Evolutionary conservation across 2,113 vertebrate genomes (phyloP), one percentile per base, ranked within the genome.

Genomic region (Pipra filicauda): DNA sequence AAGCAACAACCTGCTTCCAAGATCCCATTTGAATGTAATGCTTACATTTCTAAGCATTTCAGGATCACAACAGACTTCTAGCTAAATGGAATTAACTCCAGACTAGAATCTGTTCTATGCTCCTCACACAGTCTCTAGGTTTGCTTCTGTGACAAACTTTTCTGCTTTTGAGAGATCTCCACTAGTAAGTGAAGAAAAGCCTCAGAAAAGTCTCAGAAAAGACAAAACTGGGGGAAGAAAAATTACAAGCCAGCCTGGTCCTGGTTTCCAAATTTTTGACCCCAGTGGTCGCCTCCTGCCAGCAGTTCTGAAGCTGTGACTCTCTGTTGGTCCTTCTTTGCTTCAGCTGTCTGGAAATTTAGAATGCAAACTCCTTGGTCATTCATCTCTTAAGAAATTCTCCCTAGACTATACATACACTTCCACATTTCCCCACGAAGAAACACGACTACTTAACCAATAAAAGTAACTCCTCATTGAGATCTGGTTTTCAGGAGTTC

Each of bases 1-100:
- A 95, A 93, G 95, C 92, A 95, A 62, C 48, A 95, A 89, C 95
- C 52, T 95, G 95, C 76, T 94, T 90, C 79, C 92, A 94, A 49
- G 62, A 44, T 79, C 72, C 33, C 39, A 85, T 73, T 85, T 94
- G 71, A 88, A 95, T 52, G 49, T 41, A 88, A 88, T 13, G 57
- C 82, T 91, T 79, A 43, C 12, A 72, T 87, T 88, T 77, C 85
- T 48, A 65, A 88, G 48, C 44, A 91, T 79, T 95, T 84, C 65
- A 92, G 70, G 37, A 84, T 89, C 72, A 84, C 65, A 74, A 33
- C 1, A 9, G 58, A 80, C 46, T 90, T 93, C 15, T 31, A 64
- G 52, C 28, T 84, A 67, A 93, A 67, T 35, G 22, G 55, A 66
- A n/a, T 31, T 49, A 84, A 59, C 65, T 58, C 30, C 64, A 83